Conservation (phyloP, 2,888 invertebrate genomes). For the Drepanosiphum platanoidis region DNA sequence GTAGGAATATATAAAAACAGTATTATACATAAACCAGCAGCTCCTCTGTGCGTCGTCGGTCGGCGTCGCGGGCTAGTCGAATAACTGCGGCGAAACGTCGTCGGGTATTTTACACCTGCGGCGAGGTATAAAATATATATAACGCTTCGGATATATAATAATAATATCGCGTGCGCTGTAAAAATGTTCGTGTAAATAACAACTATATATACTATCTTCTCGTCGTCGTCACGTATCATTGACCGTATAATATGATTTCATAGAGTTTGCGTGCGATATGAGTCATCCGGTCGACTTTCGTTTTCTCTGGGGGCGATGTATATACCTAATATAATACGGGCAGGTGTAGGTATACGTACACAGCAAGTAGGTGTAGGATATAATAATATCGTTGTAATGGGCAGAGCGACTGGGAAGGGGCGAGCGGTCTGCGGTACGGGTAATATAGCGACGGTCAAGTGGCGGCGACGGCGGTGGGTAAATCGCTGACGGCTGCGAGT, state of each 20-base stretch:
- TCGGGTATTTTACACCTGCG: neutral
- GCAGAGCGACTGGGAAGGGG: too few relatives aligned
- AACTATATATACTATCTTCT: too few relatives aligned
- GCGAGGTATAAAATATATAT: neutral
- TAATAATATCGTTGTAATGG: neutral
- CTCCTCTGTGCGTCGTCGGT: too few relatives aligned
- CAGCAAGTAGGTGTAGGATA: neutral
- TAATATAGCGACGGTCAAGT: neutral
- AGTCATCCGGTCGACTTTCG: slow-evolving; percentile 58
- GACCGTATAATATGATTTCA: slow-evolving; percentile 19
- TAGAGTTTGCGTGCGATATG: slow-evolving; percentile 19
- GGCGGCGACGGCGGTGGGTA: neutral
- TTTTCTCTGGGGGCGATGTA: slow-evolving; percentile 50
- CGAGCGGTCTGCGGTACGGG: neutral
- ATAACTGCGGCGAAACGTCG: neutral
- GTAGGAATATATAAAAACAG: too few relatives aligned
- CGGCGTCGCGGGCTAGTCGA: neutral
- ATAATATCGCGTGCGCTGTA: too few relatives aligned
- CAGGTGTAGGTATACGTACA: neutral
- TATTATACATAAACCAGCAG: too few relatives aligned
- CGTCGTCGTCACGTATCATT: slow-evolving; percentile 23
- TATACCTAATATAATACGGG: neutral
- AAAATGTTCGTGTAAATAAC: too few relatives aligned
- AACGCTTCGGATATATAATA: too few relatives aligned
- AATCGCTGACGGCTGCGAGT: neutral